Evolutionary conservation across 2,113 vertebrate genomes (phyloP), one percentile per base, ranked within the genome.

Genomic region (Tachysurus fulvidraco): DNA sequence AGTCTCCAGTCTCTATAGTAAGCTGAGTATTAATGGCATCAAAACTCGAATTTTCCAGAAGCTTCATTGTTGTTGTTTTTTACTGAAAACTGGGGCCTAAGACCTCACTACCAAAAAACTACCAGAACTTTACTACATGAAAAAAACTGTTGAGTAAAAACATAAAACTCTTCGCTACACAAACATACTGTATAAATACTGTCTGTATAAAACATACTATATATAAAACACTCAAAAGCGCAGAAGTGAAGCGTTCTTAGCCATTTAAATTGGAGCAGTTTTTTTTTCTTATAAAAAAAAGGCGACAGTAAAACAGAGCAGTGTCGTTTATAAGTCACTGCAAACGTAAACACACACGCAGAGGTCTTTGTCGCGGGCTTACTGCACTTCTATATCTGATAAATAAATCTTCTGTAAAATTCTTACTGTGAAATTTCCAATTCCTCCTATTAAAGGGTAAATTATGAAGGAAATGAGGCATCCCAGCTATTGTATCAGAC

Each of bases 361-460:
- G 81, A 81, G 80, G 85, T 86, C 76, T 89, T 88, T 88, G 87
- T 85, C 88, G 88, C 81, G 86, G 73, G 88, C 87, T 91, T 92
- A 88, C 55, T 74, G 81, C 74, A 91, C 89, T 89, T 90, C 77
- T 81, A 86, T 91, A 85, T 91, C 88, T 90, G 87, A 92, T 92
- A 89, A 91, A 92, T 90, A 92, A 91, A 16, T 91, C 90, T 84
- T 92, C 91, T 90, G 36, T 36, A 36, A 36, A 36, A 36, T 92
- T 92, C 89, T 92, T 91, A 90, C 89, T 92, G 90, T 92, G 91
- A 91, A 92, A 92, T 91, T 92, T 92, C 92, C 92, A 92, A 87
- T 91, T 91, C 88, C 92, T 91, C 84, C 92, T 89, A 92, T 92
- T 91, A 91, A 91, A 91, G 81, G 89, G 87, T 83, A 91, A 89